Conservation (phyloP, 2,113 vertebrate genomes). For the Struthidea cinerea region DNA sequence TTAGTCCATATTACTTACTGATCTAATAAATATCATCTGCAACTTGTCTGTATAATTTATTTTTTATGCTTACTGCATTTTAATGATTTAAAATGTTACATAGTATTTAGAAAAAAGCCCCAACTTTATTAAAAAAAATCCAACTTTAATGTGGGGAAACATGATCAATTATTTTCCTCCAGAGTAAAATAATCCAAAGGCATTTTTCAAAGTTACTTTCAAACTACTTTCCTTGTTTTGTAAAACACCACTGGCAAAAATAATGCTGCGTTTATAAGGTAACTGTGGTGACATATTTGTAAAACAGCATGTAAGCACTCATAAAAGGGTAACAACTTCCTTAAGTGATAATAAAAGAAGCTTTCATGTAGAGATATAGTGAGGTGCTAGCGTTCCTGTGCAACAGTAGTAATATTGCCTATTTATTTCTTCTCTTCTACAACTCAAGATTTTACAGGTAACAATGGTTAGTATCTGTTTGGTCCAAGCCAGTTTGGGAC, state of each 20-base stretch:
- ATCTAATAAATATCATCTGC: conserved; percentile 12
- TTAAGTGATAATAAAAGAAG: conserved; percentile 76
- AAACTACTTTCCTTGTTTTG: conserved; percentile 46
- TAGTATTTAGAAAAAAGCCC: background rate
- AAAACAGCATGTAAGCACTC: conserved; percentile 70
- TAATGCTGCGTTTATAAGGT: conserved; percentile 57
- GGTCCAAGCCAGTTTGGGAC: background rate
- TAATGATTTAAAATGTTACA: background rate
- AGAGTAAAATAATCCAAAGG: conserved; percentile 5
- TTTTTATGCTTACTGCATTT: background rate
- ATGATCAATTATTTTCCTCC: background rate
- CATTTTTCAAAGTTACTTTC: conserved; percentile 54
- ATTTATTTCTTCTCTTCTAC: conserved; percentile 37
- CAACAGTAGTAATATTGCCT: conserved; percentile 17
- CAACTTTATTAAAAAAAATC: background rate
- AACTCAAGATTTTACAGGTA: background rate
- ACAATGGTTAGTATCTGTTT: background rate
- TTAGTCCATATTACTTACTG: background rate
- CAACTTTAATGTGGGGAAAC: background rate
- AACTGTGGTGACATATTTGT: conserved; percentile 66
- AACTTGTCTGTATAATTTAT: background rate
- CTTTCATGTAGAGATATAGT: conserved; percentile 56
- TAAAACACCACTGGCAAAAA: conserved; percentile 68
- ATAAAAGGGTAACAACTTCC: conserved; percentile 72
- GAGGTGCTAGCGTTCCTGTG: conserved; percentile 14